Base-by-base conservation (phyloP, 2,113 vertebrate genomes). In the Ariopsis seemanni region DNA sequence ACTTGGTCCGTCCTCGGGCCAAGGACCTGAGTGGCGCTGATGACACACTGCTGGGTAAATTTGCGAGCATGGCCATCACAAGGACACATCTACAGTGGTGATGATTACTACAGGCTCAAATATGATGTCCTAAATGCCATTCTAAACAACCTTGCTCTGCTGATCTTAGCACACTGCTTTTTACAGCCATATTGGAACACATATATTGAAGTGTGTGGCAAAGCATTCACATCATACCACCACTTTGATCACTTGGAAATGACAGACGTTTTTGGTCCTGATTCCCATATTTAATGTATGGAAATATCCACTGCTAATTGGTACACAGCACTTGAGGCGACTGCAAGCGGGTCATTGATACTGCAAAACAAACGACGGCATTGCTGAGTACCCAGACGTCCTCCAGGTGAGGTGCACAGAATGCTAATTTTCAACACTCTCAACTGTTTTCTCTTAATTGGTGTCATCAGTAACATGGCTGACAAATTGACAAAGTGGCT, bases 371-470 rank as follows among this genome's bases (percentile, higher is more conserved):
- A 83, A 83, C 50, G 82, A 85, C 89, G 65, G 27, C 83, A 58
- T 34, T 42, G 85, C 65, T 77, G 55, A 58, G 50, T 63, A 85
- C 63, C 58, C 71, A 22, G 0, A 74, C 71, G 58, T 83, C 84
- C 85, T 74, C 69, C 75, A 75, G 65, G 77, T 34, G 72, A 67
- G 75, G 78, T 85, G 82, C 52, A 30, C 86, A 81, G 90, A 93
- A 93, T 93, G 92, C 92, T 93, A 93, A 94, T 95, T 92, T 93
- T 89, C 85, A 84, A 91, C 89, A 93, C 91, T 90, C 90, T 88
- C 87, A 89, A 91, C 91, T 93, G 93, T 93, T 94, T 94, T 92
- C 90, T 92, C 93, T 94, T 95, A 95, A 94, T 93, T 93, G 94
- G 92, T 92, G 89, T 95, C 94, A 94, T 95, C 94, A 95, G 93